Conservation (phyloP, 2,888 invertebrate species). For the Latrodectus hesperus region DNA sequence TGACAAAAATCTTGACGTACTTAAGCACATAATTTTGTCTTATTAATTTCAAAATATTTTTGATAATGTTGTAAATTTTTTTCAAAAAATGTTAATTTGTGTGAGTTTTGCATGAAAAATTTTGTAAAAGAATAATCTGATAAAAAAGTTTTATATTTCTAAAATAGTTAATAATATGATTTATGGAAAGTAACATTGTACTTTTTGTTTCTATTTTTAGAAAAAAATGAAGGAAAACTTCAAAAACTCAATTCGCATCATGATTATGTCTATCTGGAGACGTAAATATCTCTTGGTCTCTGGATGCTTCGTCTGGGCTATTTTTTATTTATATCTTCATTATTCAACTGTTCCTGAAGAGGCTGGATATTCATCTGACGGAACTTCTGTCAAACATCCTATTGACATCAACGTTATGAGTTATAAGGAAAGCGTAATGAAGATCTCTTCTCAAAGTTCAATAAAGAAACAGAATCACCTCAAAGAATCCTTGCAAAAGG, state of each 20-base stretch:
- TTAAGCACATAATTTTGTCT: too few relatives aligned
- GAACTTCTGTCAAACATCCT: conserved; percentile 38
- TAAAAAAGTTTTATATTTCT: background rate
- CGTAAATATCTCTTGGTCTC: conserved; percentile 67
- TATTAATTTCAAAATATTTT: background rate
- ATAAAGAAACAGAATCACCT: background rate
- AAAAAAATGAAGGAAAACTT: conserved; percentile 38
- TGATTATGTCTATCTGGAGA: conserved; percentile 65
- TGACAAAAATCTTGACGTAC: too few relatives aligned
- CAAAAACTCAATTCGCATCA: conserved; percentile 29
- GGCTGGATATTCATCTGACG: conserved; percentile 13
- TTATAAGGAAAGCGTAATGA: background rate
- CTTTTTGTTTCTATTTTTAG: conserved; percentile 14
- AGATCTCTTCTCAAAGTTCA: background rate
- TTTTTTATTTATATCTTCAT: conserved; percentile 66
- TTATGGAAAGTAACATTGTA: background rate
- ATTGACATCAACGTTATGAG: conserved; percentile 21
- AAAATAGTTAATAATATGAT: background rate
- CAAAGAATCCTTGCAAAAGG: background rate
- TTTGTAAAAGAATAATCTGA: background rate
- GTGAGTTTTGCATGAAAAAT: background rate
- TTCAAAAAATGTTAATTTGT: background rate
- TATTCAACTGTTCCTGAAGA: conserved; percentile 47
- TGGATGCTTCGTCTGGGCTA: conserved; percentile 43
- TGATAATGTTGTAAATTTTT: background rate